Conservation (phyloP, 2,888 invertebrate species). For the Macrosiphum euphorbiae region DNA sequence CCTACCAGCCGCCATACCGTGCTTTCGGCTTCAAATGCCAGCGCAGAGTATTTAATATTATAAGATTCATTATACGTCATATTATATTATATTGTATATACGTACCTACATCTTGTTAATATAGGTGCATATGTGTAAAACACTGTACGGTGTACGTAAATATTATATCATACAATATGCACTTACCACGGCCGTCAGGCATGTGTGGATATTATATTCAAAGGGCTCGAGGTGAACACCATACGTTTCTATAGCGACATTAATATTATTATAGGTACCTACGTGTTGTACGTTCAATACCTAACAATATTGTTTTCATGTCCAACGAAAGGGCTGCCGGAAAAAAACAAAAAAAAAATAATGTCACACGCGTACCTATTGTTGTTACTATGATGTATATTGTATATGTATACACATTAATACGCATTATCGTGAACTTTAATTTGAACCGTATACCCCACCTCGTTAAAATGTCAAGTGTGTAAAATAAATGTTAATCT, state of each 20-base stretch:
- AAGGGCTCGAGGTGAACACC: conserved; percentile 11
- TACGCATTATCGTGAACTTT: conserved; percentile 42
- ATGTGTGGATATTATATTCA: background rate
- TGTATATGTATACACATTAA: background rate
- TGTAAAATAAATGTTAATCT: conserved; percentile 51
- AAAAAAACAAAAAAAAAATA: background rate
- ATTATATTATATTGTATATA: background rate
- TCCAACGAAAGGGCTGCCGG: background rate
- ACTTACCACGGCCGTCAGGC: background rate
- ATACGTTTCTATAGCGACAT: conserved; percentile 41
- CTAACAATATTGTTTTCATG: background rate
- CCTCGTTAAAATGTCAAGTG: conserved; percentile 48
- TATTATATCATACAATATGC: background rate
- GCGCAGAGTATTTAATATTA: background rate
- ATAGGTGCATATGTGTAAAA: background rate
- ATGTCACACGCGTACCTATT: background rate
- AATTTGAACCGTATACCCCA: conserved; percentile 10
- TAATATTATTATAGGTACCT: conserved; percentile 3
- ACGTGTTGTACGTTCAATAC: background rate
- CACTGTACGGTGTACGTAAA: background rate
- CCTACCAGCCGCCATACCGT: background rate
- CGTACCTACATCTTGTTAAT: background rate
- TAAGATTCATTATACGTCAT: background rate
- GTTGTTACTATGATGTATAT: background rate
- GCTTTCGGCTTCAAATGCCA: background rate